A percentile compares a stretch with the other conserved stretches of the same genome.
These are phyloP conservation scores for Brachionus calyciflorus DNA, from an alignment of 1,140 invertebrate genomes.

Conservation along the genomic window DNA sequence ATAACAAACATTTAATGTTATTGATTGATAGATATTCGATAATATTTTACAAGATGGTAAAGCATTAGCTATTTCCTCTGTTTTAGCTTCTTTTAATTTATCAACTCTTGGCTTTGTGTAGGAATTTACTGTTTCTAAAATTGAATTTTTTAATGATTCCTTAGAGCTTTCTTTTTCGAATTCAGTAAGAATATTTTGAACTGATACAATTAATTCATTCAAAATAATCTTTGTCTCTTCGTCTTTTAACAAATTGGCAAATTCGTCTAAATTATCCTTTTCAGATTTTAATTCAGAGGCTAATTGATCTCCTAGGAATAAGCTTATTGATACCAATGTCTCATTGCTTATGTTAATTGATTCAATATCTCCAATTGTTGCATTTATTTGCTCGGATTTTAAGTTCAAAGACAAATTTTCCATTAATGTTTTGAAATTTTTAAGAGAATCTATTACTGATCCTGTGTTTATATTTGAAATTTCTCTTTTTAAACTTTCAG, in stretches of 20 bases:
- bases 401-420: not conserved
- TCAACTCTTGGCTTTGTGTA: not conserved
- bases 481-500: not conserved
- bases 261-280: not conserved
- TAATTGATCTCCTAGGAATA: not conserved
- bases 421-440: not conserved
- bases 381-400: too few species aligned
- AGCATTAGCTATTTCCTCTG: not conserved
- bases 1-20: not conserved
- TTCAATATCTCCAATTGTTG: too few species aligned
- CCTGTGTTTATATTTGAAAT: not conserved
- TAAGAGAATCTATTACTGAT: not conserved
- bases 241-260: not conserved
- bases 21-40: not conserved
- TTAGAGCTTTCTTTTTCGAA: not conserved
- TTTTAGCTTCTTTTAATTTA: not conserved
- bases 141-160: not conserved
- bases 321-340: not conserved
- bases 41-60: constrained; percentile 2
- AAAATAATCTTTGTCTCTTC: not conserved
- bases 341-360: too few species aligned
- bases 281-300: not conserved
- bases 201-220: not conserved
- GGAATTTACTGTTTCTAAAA: not conserved
- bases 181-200: not conserved